Conservation (phyloP, 2,113 vertebrate species). For the Cacatua alba region DNA sequence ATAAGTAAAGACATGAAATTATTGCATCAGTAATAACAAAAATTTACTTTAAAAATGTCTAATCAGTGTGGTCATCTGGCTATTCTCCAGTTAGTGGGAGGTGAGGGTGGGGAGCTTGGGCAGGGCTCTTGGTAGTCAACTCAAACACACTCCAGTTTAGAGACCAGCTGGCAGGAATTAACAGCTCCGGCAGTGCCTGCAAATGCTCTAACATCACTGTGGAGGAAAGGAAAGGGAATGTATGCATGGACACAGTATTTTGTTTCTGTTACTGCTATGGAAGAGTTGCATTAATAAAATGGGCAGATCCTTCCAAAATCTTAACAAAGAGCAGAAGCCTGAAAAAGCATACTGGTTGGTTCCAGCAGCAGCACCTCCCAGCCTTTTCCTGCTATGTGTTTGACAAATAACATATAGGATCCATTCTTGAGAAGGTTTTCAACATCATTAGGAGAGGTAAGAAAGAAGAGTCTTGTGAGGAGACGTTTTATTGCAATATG, state of each 20-base stretch:
- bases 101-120: not conserved
- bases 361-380: not conserved
- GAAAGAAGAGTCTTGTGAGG: not conserved
- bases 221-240: not conserved
- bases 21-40: not conserved
- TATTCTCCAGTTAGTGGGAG: not conserved
- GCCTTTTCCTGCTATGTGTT: not conserved
- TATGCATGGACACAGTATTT: not conserved
- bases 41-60: not conserved
- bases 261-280: not conserved
- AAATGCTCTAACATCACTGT: not conserved
- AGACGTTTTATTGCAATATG: not conserved
- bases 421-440: not conserved
- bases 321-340: not conserved
- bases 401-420: not conserved
- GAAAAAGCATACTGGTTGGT: not conserved
- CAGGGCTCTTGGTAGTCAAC: fast-evolving
- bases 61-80: not conserved
- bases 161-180: not conserved
- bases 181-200: not conserved
- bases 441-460: not conserved
- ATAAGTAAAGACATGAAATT: not conserved
- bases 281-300: not conserved
- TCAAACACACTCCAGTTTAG: not conserved
- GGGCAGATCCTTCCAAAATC: not conserved